phyloP scores from a whole-genome alignment of 2,113 vertebrate species.

The Heterochromis multidens region DNA sequence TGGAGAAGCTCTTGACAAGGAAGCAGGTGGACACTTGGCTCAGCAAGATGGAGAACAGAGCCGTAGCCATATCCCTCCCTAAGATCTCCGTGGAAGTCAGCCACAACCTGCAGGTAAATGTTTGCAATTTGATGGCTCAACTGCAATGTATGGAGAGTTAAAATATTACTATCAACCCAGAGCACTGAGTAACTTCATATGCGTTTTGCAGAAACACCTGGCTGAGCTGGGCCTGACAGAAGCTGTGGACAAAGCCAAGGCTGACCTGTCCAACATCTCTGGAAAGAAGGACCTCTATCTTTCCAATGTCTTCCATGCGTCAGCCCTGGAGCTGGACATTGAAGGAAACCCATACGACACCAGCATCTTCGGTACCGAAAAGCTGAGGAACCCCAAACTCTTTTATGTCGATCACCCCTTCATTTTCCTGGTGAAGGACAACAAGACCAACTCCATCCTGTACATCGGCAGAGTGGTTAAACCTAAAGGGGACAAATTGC shows the following conservation, averaged over 20 bases:
- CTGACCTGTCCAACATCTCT: constrained; percentile 94
- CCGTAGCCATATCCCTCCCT: constrained; percentile 91
- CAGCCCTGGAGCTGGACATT: constrained; percentile 86
- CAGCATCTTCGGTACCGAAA: constrained; percentile 84
- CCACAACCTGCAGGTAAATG: constrained; percentile 88
- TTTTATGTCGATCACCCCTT: constrained; percentile 96
- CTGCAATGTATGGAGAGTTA: neutral
- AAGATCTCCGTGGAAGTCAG: constrained; percentile 89
- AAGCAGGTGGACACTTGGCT: constrained; percentile 89
- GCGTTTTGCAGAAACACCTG: constrained; percentile 85
- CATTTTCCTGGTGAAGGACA: constrained; percentile 95
- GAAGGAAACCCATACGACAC: constrained; percentile 88
- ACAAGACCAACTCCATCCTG: constrained; percentile 89
- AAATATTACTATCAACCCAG: neutral
- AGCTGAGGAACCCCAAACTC: constrained; percentile 88
- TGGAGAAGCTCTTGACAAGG: constrained; percentile 92
- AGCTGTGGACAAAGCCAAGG: constrained; percentile 93
- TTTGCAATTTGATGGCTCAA: neutral
- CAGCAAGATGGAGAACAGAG: constrained; percentile 85
- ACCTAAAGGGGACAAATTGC: constrained; percentile 94
- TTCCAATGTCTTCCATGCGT: constrained; percentile 87
- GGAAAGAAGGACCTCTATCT: constrained; percentile 98
- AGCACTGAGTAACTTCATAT: neutral
- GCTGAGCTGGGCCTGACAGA: constrained; percentile 90
- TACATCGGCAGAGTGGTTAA: constrained; percentile 91